These are phyloP conservation scores for Moxostoma hubbsi DNA, from an alignment of 2,797 vertebrate genomes.

Conservation along the genomic window DNA sequence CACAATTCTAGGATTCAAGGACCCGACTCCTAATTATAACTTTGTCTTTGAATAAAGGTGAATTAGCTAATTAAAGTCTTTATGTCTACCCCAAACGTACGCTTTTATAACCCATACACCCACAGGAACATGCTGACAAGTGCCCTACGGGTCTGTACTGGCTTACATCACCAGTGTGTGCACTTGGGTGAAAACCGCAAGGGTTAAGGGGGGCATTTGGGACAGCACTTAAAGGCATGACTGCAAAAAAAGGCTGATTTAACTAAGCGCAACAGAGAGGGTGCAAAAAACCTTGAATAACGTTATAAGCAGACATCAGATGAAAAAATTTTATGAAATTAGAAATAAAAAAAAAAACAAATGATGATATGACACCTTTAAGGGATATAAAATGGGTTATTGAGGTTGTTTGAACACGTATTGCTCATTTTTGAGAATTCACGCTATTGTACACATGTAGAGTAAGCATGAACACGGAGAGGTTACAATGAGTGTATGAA, in stretches of 20 bases:
- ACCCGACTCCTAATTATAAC: no score
- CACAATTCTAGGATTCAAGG: no score
- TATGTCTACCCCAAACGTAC: no score
- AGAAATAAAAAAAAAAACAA: not conserved
- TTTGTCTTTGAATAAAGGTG: no score
- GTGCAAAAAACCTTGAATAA: not conserved
- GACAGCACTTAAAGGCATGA: not conserved
- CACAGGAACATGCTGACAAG: not conserved
- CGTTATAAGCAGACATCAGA: not conserved
- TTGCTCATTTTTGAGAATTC: not conserved
- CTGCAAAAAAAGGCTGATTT: not conserved
- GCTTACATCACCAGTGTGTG: not conserved
- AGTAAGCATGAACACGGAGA: not conserved
- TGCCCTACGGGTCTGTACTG: not conserved
- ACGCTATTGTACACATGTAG: not conserved
- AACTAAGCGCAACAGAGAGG: not conserved
- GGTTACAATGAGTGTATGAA: not conserved
- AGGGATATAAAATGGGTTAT: not conserved
- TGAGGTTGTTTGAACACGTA: no score
- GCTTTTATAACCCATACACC: no score
- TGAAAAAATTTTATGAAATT: not conserved
- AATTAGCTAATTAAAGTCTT: no score
- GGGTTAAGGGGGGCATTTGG: not conserved
- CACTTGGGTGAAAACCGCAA: slow-evolving; percentile 6
- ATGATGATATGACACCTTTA: not conserved